phyloP scores from a whole-genome alignment of 2,113 vertebrate species.

The Macquaria ambigua region DNA sequence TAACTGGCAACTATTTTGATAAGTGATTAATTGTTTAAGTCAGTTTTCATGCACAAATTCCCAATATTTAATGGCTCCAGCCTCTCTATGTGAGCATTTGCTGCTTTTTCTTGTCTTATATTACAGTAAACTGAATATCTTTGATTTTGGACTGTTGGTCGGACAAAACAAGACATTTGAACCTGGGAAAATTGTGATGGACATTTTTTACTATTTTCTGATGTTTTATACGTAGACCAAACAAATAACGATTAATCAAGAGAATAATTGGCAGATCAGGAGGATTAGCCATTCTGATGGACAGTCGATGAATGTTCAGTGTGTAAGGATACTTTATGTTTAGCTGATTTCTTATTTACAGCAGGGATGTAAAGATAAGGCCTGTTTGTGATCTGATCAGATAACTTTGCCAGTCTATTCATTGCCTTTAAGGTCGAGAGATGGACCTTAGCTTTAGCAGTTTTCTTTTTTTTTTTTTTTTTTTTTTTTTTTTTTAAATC shows the following conservation, averaged over 20 bases:
- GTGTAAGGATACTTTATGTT: not conserved
- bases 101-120: not conserved
- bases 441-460: not conserved
- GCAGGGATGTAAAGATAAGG: slow-evolving; percentile 39
- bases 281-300: not conserved
- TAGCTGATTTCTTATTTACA: slow-evolving; percentile 26
- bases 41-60: not conserved
- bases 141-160: not conserved
- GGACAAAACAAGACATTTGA: not conserved
- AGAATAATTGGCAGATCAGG: not conserved
- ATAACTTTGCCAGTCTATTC: not conserved
- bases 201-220: not conserved
- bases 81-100: not conserved
- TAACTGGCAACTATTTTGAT: not conserved
- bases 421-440: slow-evolving; percentile 8
- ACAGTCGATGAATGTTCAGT: not conserved
- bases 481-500: too few relatives aligned
- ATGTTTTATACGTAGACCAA: not conserved
- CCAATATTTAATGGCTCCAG: not conserved
- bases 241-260: not conserved
- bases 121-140: not conserved
- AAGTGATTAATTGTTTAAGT: not conserved
- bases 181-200: not conserved
- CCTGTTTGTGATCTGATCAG: not conserved
- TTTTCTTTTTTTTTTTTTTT: not conserved